Evolutionary conservation across 2,888 invertebrate species (phyloP).

Genomic region (Ryuthela nishihirai): DNA sequence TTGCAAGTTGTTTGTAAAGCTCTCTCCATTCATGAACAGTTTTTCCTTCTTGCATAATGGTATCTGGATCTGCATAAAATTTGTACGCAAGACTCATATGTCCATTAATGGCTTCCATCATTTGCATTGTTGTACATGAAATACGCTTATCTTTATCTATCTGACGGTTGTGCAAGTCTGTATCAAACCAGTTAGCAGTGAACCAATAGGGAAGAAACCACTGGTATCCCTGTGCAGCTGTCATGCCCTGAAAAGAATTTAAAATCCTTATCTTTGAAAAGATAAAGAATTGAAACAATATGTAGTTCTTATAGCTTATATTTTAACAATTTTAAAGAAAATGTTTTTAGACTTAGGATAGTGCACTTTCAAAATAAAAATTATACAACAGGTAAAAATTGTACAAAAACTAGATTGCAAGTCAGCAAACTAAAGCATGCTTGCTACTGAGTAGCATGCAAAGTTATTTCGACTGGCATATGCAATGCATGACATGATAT

Average conservation of each 20-base stretch:
- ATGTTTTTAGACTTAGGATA: too few species aligned
- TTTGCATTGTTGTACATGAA: constrained; percentile 61
- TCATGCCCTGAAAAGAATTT: constrained; percentile 52
- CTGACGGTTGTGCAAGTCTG: constrained; percentile 52
- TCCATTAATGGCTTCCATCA: constrained; percentile 65
- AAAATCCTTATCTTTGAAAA: too few species aligned
- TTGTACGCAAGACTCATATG: constrained; percentile 67
- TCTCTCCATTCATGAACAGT: constrained; percentile 63
- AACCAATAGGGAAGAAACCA: constrained; percentile 80
- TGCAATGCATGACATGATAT: too few species aligned
- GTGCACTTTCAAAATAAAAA: too few species aligned
- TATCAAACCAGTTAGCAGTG: constrained; percentile 59
- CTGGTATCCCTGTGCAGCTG: constrained; percentile 63
- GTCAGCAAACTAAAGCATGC: too few species aligned
- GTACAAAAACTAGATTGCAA: too few species aligned
- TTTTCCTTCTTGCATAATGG: constrained; percentile 59
- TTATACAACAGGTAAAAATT: too few species aligned
- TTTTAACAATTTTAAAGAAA: too few species aligned
- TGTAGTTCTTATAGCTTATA: too few species aligned
- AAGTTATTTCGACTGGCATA: too few species aligned
- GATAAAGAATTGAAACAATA: too few species aligned
- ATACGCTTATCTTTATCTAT: constrained; percentile 51
- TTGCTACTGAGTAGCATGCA: too few species aligned
- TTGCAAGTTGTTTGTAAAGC: constrained; percentile 49
- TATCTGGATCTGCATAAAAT: constrained; percentile 61